Evolutionary conservation across 2,888 invertebrate species (phyloP), one percentile per base, ranked within the genome.

Genomic region (Drosophila testacea): DNA sequence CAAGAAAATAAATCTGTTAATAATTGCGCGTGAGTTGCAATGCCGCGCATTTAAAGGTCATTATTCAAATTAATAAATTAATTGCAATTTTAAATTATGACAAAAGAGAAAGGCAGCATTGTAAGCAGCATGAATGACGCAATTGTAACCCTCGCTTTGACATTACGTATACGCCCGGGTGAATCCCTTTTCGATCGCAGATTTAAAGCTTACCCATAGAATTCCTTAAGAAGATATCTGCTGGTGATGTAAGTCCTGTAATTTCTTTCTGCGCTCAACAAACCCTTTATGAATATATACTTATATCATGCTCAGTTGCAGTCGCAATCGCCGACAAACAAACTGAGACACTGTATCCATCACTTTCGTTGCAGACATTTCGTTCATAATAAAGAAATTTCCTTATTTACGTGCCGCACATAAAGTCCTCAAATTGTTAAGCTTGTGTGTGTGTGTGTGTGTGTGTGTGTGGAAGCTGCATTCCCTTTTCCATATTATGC

Each of bases 31-130:
- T 41, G 56, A 44, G 47, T 56, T 47, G 57, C 36, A 38, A 16
- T 7, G 13, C 36, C 10, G 16, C 7, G 13, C 11, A 61, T 73
- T 69, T 66, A 62, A 60, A 47, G 62, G 36, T 44, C 69, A 77
- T 78, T 81, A 74, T 69, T 73, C 71, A 57, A 72, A 77, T 85
- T 70, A 77, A 75, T 84, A 82, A 73, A 84, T 79, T 75, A 82
- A 87, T 82, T 79, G 65, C 38, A 59, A 65, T 36, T 63, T 69
- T 68, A 50, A 69, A 71, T 79, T 62, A 77, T 69, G 60, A 39
- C 57, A 16, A 27, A 47, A 54, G 16, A n/a, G 34, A 32, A 28
- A 28, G 9, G 2, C 42, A 52, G 41, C 10, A 69, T 69, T 50
- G 28, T 22, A 16, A 9, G 10, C 39, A 7, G n/a, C 39, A 38